A percentile compares a stretch with the other conserved stretches of the same genome.
Conservation (phyloP, 2,797 vertebrate genomes). For the Falco naumanni region DNA sequence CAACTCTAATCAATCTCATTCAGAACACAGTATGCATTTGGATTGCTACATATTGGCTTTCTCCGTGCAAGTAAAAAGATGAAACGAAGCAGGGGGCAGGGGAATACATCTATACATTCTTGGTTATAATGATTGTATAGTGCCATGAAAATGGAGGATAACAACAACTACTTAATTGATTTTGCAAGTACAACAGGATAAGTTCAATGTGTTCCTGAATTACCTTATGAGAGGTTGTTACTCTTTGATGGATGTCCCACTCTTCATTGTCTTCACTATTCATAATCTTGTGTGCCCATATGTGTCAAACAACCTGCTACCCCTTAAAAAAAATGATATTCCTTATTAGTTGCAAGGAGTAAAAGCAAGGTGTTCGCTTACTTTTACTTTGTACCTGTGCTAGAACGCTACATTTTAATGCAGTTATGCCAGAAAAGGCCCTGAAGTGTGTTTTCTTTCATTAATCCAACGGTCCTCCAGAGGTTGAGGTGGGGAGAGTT, state of each 20-base stretch:
- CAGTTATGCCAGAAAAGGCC: not conserved
- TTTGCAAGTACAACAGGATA: not conserved
- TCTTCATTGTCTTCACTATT: conserved; percentile 70
- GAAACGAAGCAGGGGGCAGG: not conserved
- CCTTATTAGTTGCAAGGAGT: conserved; percentile 31
- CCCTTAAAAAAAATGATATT: conserved; percentile 25
- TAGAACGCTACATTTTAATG: not conserved
- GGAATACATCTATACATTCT: not conserved
- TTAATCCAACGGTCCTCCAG: not conserved
- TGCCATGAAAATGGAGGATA: not conserved
- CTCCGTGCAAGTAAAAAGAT: not conserved
- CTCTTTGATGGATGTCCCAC: conserved; percentile 56
- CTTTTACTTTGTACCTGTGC: not conserved
- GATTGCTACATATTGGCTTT: conserved; percentile 17
- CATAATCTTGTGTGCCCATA: conserved; percentile 60
- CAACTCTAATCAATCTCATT: conserved; percentile 42
- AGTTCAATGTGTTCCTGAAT: not conserved
- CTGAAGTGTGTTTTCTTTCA: not conserved
- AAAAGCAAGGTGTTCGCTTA: not conserved
- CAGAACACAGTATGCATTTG: not conserved
- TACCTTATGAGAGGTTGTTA: conserved; percentile 74
- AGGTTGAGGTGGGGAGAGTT: not conserved
- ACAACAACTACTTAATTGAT: conserved; percentile 19
- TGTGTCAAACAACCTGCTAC: conserved; percentile 17
- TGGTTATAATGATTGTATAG: not conserved